Evolutionary conservation across 2,113 vertebrate species (phyloP), one percentile per base, ranked within the genome.

Genomic region (Ptychochromis oligacanthus): DNA sequence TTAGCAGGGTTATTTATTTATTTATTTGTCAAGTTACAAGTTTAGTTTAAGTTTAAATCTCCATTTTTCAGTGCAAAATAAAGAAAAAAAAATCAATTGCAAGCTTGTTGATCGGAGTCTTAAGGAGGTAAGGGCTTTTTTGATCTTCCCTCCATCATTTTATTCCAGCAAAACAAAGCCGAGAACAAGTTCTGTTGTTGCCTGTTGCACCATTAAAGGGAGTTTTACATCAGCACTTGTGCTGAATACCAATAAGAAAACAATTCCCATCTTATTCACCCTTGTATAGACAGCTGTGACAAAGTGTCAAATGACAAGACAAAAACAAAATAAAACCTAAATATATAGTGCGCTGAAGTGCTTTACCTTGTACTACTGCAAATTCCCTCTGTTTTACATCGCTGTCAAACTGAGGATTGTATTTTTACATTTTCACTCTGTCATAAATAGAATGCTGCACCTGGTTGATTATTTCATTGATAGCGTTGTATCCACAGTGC

Each of bases 221-320:
- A 31, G 43, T 77, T 83, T 78, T 55, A 74, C 17, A 79, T 67
- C 64, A 49, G 59, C 59, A 56, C 24, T n/a, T 12, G 5, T 59
- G 72, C 43, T 80, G 13, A 80, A 82, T 36, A 67, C 43, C 20
- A 58, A 78, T 65, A 61, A 20, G 38, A 17, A 57, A 75, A 65
- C n/a, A 36, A 15, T 74, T 56, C 62, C 70, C 22, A 24, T 46
- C 2, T 11, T 55, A 81, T 81, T 56, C 36, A 85, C 4, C 24
- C 4, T 77, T 11, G n/a, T 11, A 70, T 18, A 62, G 46, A 54
- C 61, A 57, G 57, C 65, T 61, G 55, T 75, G 59, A 52, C 14
- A 40, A 22, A 4, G 38, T 28, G 77, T 46, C 77, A 52, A 64
- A 82, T 31, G 52, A 36, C 38, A 56, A 78, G 15, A 75, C 6